These are phyloP conservation scores for Lepidochrysops patricia DNA, from an alignment of 2,888 invertebrate genomes.

Conservation along the genomic window DNA sequence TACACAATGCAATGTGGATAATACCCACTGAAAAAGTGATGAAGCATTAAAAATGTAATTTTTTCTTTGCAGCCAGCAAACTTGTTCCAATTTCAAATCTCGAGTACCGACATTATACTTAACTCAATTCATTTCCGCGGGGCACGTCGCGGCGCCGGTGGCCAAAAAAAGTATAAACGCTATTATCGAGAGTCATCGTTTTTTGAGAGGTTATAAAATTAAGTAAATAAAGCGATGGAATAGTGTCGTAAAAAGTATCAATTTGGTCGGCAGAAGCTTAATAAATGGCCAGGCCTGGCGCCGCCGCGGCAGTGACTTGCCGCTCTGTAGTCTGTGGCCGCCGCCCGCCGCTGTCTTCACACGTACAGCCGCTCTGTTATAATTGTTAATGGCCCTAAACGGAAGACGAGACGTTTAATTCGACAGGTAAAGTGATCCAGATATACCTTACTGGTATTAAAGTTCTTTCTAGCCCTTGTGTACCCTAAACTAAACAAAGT, in stretches of 20 bases:
- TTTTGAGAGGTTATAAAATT: slow-evolving; percentile 18
- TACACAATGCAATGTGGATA: no score
- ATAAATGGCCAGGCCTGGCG: slow-evolving; percentile 50
- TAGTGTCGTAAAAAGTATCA: slow-evolving; percentile 41
- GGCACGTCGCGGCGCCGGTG: neutral
- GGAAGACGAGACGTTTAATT: slow-evolving; percentile 11
- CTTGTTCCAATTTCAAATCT: neutral
- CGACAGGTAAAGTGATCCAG: neutral
- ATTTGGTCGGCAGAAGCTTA: slow-evolving; percentile 50
- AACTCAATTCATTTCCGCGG: neutral
- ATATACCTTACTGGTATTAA: neutral
- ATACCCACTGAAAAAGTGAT: no score
- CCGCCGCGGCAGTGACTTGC: slow-evolving; percentile 65
- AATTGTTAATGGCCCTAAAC: neutral
- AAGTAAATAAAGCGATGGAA: slow-evolving; percentile 29
- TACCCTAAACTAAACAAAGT: no score
- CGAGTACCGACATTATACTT: neutral
- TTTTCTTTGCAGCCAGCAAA: neutral
- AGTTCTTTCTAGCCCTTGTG: neutral
- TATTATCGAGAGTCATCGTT: slow-evolving; percentile 12
- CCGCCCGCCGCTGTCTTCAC: slow-evolving; percentile 29
- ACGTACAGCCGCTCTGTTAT: slow-evolving; percentile 30
- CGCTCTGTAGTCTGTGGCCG: slow-evolving; percentile 29
- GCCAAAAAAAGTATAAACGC: neutral
- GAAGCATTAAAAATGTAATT: no score